A percentile compares a stretch with the other conserved stretches of the same genome.
Conservation (phyloP, 64 coral and sea anemone genomes). For the Pocillopora verrucosa region DNA sequence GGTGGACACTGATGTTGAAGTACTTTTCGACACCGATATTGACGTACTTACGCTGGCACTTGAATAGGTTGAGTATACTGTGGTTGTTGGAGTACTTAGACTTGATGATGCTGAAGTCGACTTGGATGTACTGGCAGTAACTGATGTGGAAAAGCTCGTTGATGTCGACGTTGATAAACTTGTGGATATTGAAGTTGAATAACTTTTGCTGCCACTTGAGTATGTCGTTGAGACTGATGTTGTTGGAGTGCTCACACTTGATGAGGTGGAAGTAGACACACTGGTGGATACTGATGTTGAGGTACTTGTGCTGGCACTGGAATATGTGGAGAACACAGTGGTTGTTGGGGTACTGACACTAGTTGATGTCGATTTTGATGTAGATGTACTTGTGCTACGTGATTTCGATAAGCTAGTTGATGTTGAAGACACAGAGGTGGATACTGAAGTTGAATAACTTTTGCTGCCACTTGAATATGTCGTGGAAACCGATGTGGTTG, state of each 20-base stretch:
- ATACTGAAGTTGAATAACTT: not conserved
- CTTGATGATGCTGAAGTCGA: not conserved
- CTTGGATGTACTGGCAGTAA: not conserved
- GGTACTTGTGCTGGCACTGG: not conserved
- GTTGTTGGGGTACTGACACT: constrained; percentile 7
- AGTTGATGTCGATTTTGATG: not conserved
- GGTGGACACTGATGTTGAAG: not conserved
- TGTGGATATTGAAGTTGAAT: not conserved
- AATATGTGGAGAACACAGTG: not conserved
- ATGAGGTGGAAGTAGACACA: too few relatives aligned
- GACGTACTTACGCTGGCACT: not conserved
- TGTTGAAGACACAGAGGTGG: not conserved
- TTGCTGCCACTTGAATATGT: not conserved
- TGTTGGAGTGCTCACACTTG: not conserved
- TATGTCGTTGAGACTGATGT: not conserved
- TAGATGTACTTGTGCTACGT: not conserved
- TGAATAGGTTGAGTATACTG: not conserved
- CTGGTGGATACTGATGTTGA: not conserved
- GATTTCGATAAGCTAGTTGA: not conserved
- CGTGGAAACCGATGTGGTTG: constrained; percentile 5
- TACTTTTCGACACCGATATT: not conserved
- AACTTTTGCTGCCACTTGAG: not conserved
- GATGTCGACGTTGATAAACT: not conserved
- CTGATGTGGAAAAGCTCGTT: not conserved
- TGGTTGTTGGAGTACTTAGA: constrained; percentile 8